Percentiles rank a stretch among this genome's conserved stretches.
These are phyloP conservation scores for Aphelenchoides bicaudatus DNA, from an alignment of 2,888 invertebrate species.

Conservation along the genomic window DNA sequence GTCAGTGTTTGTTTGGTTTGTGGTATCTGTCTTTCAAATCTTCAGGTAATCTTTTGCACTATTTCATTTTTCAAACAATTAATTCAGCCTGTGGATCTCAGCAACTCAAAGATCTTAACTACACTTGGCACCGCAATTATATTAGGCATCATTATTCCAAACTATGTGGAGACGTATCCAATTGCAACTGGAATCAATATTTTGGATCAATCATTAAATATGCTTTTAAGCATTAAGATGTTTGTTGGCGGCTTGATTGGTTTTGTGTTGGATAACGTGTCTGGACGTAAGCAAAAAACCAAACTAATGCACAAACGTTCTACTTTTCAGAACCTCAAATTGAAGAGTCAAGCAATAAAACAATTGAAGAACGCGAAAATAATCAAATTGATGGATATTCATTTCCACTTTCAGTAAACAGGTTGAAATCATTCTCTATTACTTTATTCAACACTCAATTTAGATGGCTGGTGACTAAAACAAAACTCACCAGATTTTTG, in stretches of 20 bases:
- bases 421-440: too few species aligned
- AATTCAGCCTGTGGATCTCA: conserved; percentile 29
- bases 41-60: too few species aligned
- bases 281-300: conserved; percentile 37
- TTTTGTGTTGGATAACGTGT: conserved; percentile 62
- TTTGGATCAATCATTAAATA: conserved; percentile 45
- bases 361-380: too few species aligned
- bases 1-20: conserved; percentile 53
- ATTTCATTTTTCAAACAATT: too few species aligned
- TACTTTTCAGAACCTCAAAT: too few species aligned
- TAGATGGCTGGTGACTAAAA: too few species aligned
- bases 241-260: conserved; percentile 63
- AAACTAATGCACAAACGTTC: conserved; percentile 37
- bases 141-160: conserved; percentile 39
- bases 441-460: too few species aligned
- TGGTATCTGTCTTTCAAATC: conserved; percentile 48
- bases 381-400: too few species aligned
- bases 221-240: conserved; percentile 54
- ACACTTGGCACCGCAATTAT: conserved; percentile 46
- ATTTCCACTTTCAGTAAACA: background rate
- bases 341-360: too few species aligned
- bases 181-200: conserved; percentile 24
- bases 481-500: too few species aligned
- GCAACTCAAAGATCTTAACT: conserved; percentile 32
- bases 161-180: conserved; percentile 30